Conservation (phyloP, 2,797 vertebrate genomes). For the Cossypha heuglini region DNA sequence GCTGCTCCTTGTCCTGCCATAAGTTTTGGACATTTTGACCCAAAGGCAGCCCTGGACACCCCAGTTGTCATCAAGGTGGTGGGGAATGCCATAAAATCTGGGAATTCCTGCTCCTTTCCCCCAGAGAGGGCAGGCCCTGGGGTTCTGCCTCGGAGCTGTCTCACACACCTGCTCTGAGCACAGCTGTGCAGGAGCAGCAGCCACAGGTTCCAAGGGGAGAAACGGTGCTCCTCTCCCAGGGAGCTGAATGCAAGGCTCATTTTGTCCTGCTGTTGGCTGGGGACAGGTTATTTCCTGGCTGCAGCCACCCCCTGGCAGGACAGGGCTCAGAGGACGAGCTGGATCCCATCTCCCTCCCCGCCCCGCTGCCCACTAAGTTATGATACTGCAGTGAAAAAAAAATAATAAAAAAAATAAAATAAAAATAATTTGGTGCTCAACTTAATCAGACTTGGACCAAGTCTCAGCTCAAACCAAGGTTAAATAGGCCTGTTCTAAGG, state of each 20-base stretch:
- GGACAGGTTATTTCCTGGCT: background rate
- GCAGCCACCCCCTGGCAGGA: background rate
- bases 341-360: background rate
- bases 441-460: slow-evolving; percentile 10
- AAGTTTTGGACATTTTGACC: background rate
- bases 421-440: background rate
- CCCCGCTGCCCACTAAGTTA: background rate
- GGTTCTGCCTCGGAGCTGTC: background rate
- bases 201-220: slow-evolving; percentile 61
- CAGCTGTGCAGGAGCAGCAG: slow-evolving; percentile 37
- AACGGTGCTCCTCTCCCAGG: background rate
- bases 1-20: background rate
- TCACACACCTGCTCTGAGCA: slow-evolving; percentile 52
- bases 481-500: slow-evolving; percentile 53
- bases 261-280: background rate
- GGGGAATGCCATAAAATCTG: background rate
- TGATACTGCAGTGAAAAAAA: background rate
- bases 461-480: slow-evolving; percentile 45
- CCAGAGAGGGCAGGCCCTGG: background rate
- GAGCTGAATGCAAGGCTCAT: background rate
- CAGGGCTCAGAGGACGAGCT: background rate
- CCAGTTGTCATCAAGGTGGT: accelerated
- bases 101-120: background rate
- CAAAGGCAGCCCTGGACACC: background rate
- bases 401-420: accelerated